Evolutionary conservation across 1,140 invertebrate species (phyloP), one percentile per base, ranked within the genome.

Genomic region (Drosophila takahashii): DNA sequence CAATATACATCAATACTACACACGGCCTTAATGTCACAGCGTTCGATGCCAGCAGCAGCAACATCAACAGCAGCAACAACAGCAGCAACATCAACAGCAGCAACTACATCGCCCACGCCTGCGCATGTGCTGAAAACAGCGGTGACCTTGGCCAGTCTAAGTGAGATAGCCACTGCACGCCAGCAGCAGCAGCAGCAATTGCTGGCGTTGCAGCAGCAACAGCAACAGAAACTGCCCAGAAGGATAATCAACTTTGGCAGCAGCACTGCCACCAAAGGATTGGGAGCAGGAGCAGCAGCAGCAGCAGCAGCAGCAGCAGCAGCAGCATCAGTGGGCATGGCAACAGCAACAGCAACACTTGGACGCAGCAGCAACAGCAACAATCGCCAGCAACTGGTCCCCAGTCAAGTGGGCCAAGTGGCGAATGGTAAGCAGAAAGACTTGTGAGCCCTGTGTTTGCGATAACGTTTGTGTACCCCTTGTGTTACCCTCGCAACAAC

Each of bases 1-100:
- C 78, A 83, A 57, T 91, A 92, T 76, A 92, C 78, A 76, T 92
- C 91, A 76, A 92, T 92, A 66, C 61, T 92, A 67, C 91, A 92
- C 70, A 75, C 91, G 71, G 91, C 90, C 66, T 74, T 92, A 69
- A 85, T 90, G 90, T 87, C 91, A 66, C 85, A 92, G 74, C 83
- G 83, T 66, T 62, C 78, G 42, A 61, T 59, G 45, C 48, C 60
- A 48, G 50, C 76, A 48, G 50, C 76, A 22, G 51, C 70, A 51
- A 52, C 72, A 56, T 45, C 47, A 39, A 22, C 45, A n/a, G 11
- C 42, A 45, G 39, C 58, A 47, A 16, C 73, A 60, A 7, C 79
- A 48, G 5, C 69, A 45, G 32, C 62, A 54, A 8, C 69, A 59
- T 5, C 75, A 36, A 39, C 42, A 61, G 60, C 52, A 51, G n/a